A percentile compares a stretch with the other conserved stretches of the same genome.
Evolutionary conservation across 1,140 invertebrate species (phyloP).

Genomic region (Dinothrombium tinctorium): DNA sequence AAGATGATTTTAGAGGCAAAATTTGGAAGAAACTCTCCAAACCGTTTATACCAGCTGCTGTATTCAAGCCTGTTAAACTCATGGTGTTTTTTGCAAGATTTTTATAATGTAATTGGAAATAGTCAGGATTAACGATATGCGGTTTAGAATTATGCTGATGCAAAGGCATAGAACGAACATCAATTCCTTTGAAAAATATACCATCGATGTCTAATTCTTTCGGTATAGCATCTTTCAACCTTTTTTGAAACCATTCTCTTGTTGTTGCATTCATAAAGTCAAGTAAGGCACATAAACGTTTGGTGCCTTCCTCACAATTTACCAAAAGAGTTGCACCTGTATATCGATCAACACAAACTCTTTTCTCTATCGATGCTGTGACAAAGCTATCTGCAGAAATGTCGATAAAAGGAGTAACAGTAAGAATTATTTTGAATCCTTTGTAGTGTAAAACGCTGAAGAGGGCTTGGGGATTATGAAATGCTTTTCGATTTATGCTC

Average conservation of each 20-base stretch:
- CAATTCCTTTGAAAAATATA: conserved; percentile 38
- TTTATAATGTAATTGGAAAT: conserved; percentile 39
- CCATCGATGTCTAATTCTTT: conserved; percentile 53
- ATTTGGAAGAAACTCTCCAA: conserved; percentile 47
- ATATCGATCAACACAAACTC: conserved; percentile 12
- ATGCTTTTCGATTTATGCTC: conserved; percentile 21
- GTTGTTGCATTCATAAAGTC: conserved; percentile 59
- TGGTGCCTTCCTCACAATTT: background rate
- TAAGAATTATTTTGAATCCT: conserved; percentile 58
- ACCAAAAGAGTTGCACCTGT: conserved; percentile 14
- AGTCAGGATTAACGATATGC: conserved; percentile 25
- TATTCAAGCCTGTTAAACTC: conserved; percentile 6
- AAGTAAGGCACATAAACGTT: conserved; percentile 31
- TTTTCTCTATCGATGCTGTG: conserved; percentile 10
- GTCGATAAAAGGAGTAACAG: conserved; percentile 40
- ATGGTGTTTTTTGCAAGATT: conserved; percentile 17
- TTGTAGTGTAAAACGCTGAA: conserved; percentile 45
- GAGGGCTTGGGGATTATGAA: conserved; percentile 52
- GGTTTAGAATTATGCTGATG: conserved; percentile 9
- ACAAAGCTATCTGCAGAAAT: conserved; percentile 11
- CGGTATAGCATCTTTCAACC: conserved; percentile 29
- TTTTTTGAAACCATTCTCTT: conserved; percentile 47
- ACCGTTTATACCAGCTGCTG: conserved; percentile 1
- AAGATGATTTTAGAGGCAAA: conserved; percentile 58
- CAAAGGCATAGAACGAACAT: conserved; percentile 11